Base-by-base conservation (phyloP, 2,888 invertebrate species). In the Aphelenchoides bicaudatus region DNA sequence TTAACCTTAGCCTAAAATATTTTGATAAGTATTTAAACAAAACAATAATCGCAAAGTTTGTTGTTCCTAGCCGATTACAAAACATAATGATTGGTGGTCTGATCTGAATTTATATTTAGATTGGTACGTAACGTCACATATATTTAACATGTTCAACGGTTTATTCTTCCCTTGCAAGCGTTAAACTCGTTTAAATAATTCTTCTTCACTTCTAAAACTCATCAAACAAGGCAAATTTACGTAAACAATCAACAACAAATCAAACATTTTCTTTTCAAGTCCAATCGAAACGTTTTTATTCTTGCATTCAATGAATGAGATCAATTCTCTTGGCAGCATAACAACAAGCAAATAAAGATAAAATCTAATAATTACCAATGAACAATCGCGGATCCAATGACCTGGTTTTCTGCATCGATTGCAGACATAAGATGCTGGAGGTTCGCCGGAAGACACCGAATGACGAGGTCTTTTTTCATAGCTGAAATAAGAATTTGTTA, bases 371-470 rank as follows among this genome's bases (percentile, higher is more conserved):
- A n/a, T 66, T 64, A 78, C 77, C 75, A 73, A 61, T 55, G 92
- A 91, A 80, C 98, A 99, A 81, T 92, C 90, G 81, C 90, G 90
- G 68, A 93, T 93, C 91, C 91, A 96, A 82, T 98, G 98, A 1
- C 98, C 98, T 60, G 87, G 86, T 80, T 91, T 88, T 74, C 90
- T 88, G 82, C 98, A 98, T 81, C 90, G 90, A 79, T 88, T 90
- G 81, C 98, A 98, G 49, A 88, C 85, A 82, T 98, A 98, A 78
- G 87, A 87, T n/a, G 87, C 81, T 56, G 93, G 93, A 23, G 93
- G 90, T 71, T 87, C 86, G 28, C 92, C 93, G 72, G 10, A 21
- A 25, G 10, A n/a, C 10, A 25, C 43, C 21, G 43, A 43, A 6
- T 21, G 16, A 6, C 16, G 10, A 8, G 43, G 43, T 6, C 23